Evolutionary conservation across 2,797 vertebrate species (phyloP).

Genomic region (Halcyon chelicuti): DNA sequence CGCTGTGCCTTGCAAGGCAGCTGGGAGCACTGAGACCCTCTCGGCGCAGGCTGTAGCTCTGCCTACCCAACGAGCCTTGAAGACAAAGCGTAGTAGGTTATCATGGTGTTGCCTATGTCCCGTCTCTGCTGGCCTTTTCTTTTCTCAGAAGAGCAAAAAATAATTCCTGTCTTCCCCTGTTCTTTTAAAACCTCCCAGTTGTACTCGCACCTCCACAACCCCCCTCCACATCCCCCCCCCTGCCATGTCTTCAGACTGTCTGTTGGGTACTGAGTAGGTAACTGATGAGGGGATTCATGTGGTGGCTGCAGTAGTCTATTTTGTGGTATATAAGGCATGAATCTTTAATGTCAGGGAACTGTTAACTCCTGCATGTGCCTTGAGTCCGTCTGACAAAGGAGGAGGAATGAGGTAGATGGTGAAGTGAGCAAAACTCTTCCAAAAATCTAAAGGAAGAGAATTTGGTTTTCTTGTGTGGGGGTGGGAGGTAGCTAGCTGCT

Average conservation of each 20-base stretch:
- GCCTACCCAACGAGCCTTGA: rapidly evolving
- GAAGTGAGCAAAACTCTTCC: not conserved
- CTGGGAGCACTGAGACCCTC: not conserved
- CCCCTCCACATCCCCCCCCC: not conserved
- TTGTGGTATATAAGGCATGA: not conserved
- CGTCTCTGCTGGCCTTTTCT: not conserved
- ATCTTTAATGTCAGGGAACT: not conserved
- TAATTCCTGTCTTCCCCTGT: not conserved
- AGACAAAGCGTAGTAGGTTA: not conserved
- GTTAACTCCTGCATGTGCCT: not conserved
- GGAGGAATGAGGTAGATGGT: not conserved
- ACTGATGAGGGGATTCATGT: not conserved
- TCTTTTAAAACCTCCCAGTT: not conserved
- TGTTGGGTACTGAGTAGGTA: not conserved
- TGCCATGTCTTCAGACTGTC: not conserved
- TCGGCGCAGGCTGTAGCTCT: not conserved
- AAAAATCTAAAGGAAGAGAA: not conserved
- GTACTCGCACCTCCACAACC: not conserved
- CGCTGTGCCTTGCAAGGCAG: not conserved
- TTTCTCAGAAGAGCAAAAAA: not conserved
- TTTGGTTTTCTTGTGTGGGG: not conserved
- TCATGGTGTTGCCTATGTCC: not conserved
- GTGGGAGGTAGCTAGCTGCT: not conserved
- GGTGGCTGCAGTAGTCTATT: not conserved
- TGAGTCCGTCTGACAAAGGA: not conserved